phyloP scores from a whole-genome alignment of 2,797 vertebrate genomes.

The Poecilia velifera region DNA sequence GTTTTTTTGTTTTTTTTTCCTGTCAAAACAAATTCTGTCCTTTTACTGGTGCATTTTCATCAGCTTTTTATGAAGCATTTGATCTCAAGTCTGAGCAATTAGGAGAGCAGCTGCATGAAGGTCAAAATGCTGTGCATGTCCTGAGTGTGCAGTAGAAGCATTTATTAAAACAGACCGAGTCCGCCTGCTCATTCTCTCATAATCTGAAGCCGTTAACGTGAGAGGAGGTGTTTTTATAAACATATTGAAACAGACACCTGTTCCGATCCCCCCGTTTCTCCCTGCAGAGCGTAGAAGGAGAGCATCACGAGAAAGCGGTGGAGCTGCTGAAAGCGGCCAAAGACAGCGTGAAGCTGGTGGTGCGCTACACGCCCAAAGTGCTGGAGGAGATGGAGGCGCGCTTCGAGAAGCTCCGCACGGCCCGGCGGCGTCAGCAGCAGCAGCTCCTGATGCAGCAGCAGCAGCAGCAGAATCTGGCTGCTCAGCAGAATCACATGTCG shows the following conservation, averaged over 20 bases:
- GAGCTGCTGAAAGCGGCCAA: conserved; percentile 96
- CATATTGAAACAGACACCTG: background rate
- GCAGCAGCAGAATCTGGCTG: conserved; percentile 87
- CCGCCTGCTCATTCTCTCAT: background rate
- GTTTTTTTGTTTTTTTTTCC: background rate
- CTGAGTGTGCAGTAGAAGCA: conserved; percentile 4
- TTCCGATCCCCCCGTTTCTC: background rate
- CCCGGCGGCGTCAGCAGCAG: conserved; percentile 95
- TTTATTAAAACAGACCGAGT: conserved; percentile 4
- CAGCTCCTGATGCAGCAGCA: conserved; percentile 94
- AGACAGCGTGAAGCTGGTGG: conserved; percentile 97
- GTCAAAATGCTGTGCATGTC: conserved; percentile 20
- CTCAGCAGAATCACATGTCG: conserved; percentile 97
- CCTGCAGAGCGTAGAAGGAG: conserved; percentile 94
- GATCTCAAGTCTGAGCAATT: background rate
- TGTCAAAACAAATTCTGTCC: background rate
- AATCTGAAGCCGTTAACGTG: conserved; percentile 8
- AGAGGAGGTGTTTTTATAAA: background rate
- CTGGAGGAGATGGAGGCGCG: conserved; percentile 99
- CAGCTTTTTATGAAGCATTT: conserved; percentile 1
- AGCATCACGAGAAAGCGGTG: conserved; percentile 97
- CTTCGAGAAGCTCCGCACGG: conserved; percentile 96
- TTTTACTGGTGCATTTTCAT: background rate
- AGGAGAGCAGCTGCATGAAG: background rate
- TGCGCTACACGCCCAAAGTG: conserved; percentile 98